Evolutionary conservation across 2,888 invertebrate genomes (phyloP).

Genomic region (Melinaea marsaeus): DNA sequence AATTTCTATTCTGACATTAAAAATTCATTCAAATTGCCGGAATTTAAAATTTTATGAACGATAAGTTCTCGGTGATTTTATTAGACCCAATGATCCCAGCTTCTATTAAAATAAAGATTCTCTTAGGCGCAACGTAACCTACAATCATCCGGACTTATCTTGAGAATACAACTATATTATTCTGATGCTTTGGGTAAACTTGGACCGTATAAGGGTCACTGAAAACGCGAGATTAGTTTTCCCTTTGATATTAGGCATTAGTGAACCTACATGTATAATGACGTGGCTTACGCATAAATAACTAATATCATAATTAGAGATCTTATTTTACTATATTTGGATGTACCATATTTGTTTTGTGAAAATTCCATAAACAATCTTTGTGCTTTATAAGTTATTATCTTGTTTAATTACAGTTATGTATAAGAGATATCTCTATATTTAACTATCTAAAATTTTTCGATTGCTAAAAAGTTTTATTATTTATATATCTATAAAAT

Average conservation of each 20-base stretch:
- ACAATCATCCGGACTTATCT: conserved; percentile 2
- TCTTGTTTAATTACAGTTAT: too few relatives aligned
- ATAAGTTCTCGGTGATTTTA: too few relatives aligned
- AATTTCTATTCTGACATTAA: too few relatives aligned
- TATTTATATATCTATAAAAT: too few relatives aligned
- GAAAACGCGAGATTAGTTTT: conserved; percentile 14
- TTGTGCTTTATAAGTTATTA: too few relatives aligned
- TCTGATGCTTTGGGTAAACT: conserved; percentile 4
- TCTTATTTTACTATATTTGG: neutral
- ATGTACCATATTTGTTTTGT: too few relatives aligned
- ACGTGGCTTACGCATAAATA: conserved; percentile 1
- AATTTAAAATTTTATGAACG: too few relatives aligned
- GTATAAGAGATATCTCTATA: too few relatives aligned
- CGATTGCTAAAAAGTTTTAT: too few relatives aligned
- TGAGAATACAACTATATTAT: conserved; percentile 8
- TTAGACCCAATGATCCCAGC: neutral
- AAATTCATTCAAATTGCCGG: too few relatives aligned
- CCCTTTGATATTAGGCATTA: conserved; percentile 18
- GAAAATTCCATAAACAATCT: too few relatives aligned
- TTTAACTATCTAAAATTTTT: too few relatives aligned
- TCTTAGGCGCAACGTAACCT: neutral
- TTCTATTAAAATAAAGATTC: neutral
- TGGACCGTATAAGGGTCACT: conserved; percentile 15
- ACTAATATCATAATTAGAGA: neutral
- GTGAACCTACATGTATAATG: conserved; percentile 1